phyloP scores from a whole-genome alignment of 2,113 vertebrate genomes.

The Pogona vitticeps region DNA sequence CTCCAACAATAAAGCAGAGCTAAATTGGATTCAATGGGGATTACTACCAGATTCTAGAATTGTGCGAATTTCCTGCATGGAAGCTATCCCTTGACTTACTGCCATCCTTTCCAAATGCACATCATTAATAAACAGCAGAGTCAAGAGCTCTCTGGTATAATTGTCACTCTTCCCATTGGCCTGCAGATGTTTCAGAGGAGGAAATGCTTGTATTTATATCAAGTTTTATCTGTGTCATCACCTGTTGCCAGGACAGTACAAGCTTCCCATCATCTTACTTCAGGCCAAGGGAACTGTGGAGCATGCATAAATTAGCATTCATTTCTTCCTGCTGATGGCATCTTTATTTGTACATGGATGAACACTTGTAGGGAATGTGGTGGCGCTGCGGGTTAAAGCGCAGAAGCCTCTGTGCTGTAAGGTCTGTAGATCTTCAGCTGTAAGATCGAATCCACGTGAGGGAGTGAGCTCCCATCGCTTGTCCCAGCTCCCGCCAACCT shows the following conservation, averaged over 20 bases:
- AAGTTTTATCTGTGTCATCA: not conserved
- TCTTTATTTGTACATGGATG: constrained; percentile 1
- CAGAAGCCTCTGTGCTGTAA: too few relatives aligned
- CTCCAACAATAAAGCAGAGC: not conserved
- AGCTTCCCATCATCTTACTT: fast-evolving
- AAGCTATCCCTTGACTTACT: fast-evolving
- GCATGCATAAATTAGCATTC: not conserved
- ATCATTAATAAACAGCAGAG: not conserved
- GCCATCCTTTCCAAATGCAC: not conserved
- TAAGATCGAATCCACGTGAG: too few relatives aligned
- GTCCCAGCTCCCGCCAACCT: too few relatives aligned
- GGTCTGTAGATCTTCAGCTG: too few relatives aligned
- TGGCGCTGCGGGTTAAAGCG: too few relatives aligned
- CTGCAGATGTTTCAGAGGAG: not conserved
- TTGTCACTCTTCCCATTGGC: not conserved
- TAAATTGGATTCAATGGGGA: not conserved
- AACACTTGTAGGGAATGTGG: too few relatives aligned
- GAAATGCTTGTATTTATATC: not conserved
- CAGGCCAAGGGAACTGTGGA: fast-evolving
- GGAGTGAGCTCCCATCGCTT: too few relatives aligned
- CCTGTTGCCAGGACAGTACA: fast-evolving
- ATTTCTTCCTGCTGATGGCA: not conserved
- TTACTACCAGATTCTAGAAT: not conserved
- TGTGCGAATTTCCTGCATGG: fast-evolving
- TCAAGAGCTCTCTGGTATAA: not conserved